Conservation (phyloP, 2,888 invertebrate genomes). For the Syritta pipiens region DNA sequence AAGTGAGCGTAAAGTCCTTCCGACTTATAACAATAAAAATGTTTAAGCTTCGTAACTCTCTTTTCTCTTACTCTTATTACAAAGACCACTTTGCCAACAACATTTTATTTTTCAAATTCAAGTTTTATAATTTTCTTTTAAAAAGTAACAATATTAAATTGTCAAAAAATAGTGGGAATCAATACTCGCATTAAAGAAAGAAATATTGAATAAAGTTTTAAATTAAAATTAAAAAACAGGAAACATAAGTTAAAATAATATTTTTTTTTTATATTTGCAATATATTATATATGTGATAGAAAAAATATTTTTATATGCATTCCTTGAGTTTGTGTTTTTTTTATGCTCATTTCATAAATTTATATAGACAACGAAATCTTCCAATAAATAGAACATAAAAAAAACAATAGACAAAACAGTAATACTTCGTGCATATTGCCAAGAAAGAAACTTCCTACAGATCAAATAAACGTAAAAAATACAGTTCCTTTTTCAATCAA, state of each 20-base stretch:
- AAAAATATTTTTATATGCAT: conserved; percentile 3
- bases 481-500: conserved; percentile 51
- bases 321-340: conserved; percentile 4
- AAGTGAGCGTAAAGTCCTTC: too few species aligned
- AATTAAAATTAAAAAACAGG: conserved; percentile 24
- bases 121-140: conserved; percentile 19
- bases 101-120: not conserved
- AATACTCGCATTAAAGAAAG: conserved; percentile 53
- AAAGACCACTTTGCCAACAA: too few species aligned
- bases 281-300: conserved; percentile 55
- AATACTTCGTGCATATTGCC: not conserved
- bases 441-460: conserved; percentile 41
- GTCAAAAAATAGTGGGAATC: conserved; percentile 47
- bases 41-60: too few species aligned
- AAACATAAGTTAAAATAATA: conserved; percentile 3
- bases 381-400: conserved; percentile 9
- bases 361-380: conserved; percentile 54
- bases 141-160: conserved; percentile 15
- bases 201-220: conserved; percentile 22
- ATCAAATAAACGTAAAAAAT: conserved; percentile 27
- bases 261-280: conserved; percentile 31
- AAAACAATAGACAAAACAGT: conserved; percentile 36
- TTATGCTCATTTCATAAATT: not conserved
- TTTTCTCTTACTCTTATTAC: too few species aligned
- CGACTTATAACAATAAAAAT: too few species aligned